Percentiles rank a stretch among this genome's conserved stretches.
Conservation (phyloP, 2,888 invertebrate genomes). For the Eilema griseolum region DNA sequence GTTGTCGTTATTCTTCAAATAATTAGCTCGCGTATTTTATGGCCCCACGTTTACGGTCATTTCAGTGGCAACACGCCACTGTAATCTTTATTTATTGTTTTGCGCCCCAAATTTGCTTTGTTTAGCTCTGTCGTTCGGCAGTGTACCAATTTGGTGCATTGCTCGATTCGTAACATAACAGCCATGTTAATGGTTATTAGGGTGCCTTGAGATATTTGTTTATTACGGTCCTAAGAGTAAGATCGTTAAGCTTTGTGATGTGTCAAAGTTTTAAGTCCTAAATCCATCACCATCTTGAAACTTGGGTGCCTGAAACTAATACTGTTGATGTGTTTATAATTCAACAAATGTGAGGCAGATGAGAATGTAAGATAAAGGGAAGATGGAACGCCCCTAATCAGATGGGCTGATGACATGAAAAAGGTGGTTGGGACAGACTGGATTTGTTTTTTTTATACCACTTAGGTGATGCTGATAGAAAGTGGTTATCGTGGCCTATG, state of each 20-base stretch:
- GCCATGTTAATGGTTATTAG: conserved; percentile 32
- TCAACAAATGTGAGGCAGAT: too few species aligned
- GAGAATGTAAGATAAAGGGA: too few species aligned
- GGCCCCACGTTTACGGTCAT: conserved; percentile 44
- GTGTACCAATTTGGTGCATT: conserved; percentile 42
- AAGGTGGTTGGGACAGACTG: too few species aligned
- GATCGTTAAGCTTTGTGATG: neutral
- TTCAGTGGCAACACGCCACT: conserved; percentile 47
- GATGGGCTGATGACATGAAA: too few species aligned
- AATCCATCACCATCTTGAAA: neutral
- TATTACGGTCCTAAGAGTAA: conserved; percentile 14
- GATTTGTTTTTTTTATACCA: too few species aligned
- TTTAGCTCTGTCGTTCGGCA: conserved; percentile 38
- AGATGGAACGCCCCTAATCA: too few species aligned
- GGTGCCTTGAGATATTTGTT: conserved; percentile 26
- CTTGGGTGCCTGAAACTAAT: too few species aligned
- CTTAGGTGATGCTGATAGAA: too few species aligned
- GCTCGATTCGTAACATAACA: conserved; percentile 31
- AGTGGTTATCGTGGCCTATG: too few species aligned
- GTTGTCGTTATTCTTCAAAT: too few species aligned
- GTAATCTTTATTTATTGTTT: conserved; percentile 58
- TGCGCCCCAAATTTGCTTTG: conserved; percentile 49
- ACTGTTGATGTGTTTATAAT: too few species aligned
- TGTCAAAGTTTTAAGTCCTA: neutral
- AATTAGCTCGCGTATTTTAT: conserved; percentile 12